Evolutionary conservation across 2,888 invertebrate species (phyloP).

Genomic region (Rambutsinella grinnellia): DNA sequence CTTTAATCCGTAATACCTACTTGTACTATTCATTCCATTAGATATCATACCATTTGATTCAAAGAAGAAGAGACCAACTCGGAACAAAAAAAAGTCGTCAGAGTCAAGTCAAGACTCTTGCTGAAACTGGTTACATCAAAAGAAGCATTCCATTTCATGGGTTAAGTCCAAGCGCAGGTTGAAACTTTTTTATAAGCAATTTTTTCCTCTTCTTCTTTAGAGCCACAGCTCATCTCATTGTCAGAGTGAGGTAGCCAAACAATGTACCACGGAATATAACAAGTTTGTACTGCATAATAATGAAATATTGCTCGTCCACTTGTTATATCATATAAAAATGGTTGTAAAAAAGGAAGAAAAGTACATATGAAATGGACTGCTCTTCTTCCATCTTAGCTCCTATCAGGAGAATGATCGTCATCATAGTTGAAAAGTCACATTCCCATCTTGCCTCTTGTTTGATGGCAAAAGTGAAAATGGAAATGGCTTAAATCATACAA

Average conservation of each 20-base stretch:
- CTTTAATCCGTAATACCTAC: no score
- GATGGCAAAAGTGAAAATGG: no score
- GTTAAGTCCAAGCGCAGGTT: neutral
- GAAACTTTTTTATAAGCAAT: neutral
- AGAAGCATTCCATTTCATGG: constrained; percentile 12
- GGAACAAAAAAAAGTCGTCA: constrained; percentile 36
- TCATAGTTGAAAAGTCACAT: constrained; percentile 23
- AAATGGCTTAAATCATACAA: constrained; percentile 1
- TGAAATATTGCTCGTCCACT: neutral
- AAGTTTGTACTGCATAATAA: constrained; percentile 4
- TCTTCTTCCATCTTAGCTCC: neutral
- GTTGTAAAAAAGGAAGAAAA: neutral
- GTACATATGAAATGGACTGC: neutral
- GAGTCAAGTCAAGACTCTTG: no score
- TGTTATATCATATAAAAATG: neutral
- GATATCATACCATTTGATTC: no score
- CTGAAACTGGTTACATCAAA: constrained; percentile 50
- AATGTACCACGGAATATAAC: constrained; percentile 2
- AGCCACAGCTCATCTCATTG: constrained; percentile 6
- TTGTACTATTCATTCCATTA: no score
- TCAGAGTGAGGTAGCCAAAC: constrained; percentile 1
- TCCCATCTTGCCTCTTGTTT: neutral
- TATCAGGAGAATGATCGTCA: constrained; percentile 1
- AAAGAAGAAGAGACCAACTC: constrained; percentile 1
- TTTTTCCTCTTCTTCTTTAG: constrained; percentile 19